Conservation (phyloP, 2,888 invertebrate genomes). For the Monoplex corrugatus region DNA sequence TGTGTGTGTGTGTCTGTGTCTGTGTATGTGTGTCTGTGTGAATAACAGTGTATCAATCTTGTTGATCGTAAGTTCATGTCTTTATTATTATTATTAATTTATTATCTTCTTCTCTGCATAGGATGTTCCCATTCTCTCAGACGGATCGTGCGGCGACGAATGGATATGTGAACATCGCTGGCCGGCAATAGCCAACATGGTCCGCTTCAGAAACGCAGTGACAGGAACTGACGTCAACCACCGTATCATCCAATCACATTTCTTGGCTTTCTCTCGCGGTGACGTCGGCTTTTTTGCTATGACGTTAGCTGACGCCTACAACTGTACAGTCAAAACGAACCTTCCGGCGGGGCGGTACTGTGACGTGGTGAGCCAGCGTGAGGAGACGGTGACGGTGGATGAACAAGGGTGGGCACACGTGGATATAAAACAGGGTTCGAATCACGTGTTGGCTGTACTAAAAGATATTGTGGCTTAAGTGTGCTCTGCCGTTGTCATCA, state of each 20-base stretch:
- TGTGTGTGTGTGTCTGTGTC: too few species aligned
- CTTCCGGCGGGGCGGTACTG: slow-evolving; percentile 79
- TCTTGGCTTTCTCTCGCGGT: slow-evolving; percentile 77
- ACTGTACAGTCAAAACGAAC: slow-evolving; percentile 70
- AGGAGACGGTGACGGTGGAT: slow-evolving; percentile 69
- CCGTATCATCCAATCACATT: slow-evolving; percentile 73
- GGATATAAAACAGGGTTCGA: background rate
- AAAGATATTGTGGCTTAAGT: background rate
- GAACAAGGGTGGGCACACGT: slow-evolving; percentile 64
- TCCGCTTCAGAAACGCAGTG: slow-evolving; percentile 75
- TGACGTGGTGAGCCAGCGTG: slow-evolving; percentile 76
- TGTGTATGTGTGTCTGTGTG: too few species aligned
- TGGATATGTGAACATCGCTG: slow-evolving; percentile 73
- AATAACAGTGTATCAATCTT: too few species aligned
- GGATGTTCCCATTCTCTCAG: slow-evolving; percentile 58
- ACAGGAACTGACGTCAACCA: slow-evolving; percentile 68
- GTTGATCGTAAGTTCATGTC: background rate
- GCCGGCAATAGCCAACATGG: slow-evolving; percentile 78
- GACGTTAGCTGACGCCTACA: slow-evolving; percentile 72
- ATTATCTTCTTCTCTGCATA: background rate
- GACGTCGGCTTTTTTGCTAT: slow-evolving; percentile 78
- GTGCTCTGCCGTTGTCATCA: background rate
- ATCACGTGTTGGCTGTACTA: slow-evolving; percentile 1
- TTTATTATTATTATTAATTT: background rate
- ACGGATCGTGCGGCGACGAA: slow-evolving; percentile 65